Base-by-base conservation (phyloP, 2,113 vertebrate genomes). In the Labeo catla region DNA sequence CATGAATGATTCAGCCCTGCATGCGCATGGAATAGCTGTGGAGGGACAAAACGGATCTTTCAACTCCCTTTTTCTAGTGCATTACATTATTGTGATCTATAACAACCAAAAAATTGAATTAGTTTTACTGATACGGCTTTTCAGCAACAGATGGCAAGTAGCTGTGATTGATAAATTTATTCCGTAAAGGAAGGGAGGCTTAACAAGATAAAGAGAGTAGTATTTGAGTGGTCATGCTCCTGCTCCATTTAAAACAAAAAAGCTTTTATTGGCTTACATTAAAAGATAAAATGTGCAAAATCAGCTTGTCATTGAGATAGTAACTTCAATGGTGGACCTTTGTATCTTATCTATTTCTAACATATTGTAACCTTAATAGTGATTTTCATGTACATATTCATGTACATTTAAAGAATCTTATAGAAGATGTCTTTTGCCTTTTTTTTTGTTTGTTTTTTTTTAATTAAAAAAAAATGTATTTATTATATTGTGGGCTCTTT, bases 21-120 rank as follows among this genome's bases (percentile, higher is more conserved):
- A 83, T 83, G 66, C 81, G 21, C 81, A 34, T 43, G 65, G 28
- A 39, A 21, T 39, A 73, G 66, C 49, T 8, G 16, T 73, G 47
- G 34, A 39, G 49, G 66, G 47, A 70, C 15, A 82, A 68, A 83
- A 57, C 4, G 13, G 19, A 61, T 11, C 52, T 79, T 54, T 39
- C 28, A 23, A 57, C 15, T 5, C 4, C 6, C 3, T 72, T 65
- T 63, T 43, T 13, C 59, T 7, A 59, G 54, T 59, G 54, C 16
- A 45, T 43, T 43, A 57, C 19, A 61, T 6, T 61, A 34, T 61
- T 61, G 15, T 10, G 52, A 7, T 59, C 54, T 59, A 21, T 59
- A 59, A 59, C 54, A 59, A 59, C 6, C 16, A 16, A 8, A 59
- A 59, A 21, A 59, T 59, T 1, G 3, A 59, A 21, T 21, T 19